A percentile compares a stretch with the other conserved stretches of the same genome.
Evolutionary conservation across 2,888 invertebrate species (phyloP).

Genomic region (Odontothrips loti): DNA sequence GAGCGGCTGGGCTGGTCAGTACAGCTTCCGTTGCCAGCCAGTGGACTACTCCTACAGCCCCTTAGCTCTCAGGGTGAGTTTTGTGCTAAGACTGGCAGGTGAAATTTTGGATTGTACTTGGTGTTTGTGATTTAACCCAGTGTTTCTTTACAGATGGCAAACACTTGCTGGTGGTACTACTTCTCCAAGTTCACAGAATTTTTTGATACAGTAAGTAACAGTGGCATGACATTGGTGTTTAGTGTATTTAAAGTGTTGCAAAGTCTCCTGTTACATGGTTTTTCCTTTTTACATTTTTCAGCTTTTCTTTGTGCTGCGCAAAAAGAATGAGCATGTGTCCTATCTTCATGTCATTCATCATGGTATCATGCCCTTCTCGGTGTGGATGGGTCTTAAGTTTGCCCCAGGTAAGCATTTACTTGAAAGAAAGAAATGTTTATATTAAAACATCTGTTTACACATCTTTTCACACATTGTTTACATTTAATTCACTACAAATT

Average conservation of each 20-base stretch:
- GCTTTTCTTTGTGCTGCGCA: constrained; percentile 88
- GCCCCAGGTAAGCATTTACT: constrained; percentile 67
- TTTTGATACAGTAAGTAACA: constrained; percentile 78
- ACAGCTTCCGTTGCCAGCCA: constrained; percentile 55
- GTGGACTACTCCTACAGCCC: constrained; percentile 54
- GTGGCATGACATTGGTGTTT: too few relatives aligned
- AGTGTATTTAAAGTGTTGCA: too few relatives aligned
- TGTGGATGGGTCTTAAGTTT: constrained; percentile 93
- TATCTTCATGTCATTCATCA: constrained; percentile 94
- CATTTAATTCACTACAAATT: constrained; percentile 43
- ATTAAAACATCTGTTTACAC: too few relatives aligned
- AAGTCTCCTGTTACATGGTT: background rate
- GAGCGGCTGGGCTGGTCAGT: constrained; percentile 53
- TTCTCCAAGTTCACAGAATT: constrained; percentile 96
- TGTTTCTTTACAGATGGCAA: constrained; percentile 69
- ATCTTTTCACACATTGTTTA: too few relatives aligned
- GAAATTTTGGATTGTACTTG: constrained; percentile 1
- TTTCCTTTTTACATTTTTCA: constrained; percentile 43
- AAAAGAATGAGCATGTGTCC: constrained; percentile 90
- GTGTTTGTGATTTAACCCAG: background rate
- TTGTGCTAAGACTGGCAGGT: too few relatives aligned
- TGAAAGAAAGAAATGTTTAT: constrained; percentile 12
- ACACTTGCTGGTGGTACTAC: constrained; percentile 95
- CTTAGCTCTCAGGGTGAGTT: constrained; percentile 52
- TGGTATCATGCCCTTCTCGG: constrained; percentile 94